A percentile compares a stretch with the other conserved stretches of the same genome.
Conservation (phyloP, 2,797 vertebrate species). For the Florisuga fusca region DNA sequence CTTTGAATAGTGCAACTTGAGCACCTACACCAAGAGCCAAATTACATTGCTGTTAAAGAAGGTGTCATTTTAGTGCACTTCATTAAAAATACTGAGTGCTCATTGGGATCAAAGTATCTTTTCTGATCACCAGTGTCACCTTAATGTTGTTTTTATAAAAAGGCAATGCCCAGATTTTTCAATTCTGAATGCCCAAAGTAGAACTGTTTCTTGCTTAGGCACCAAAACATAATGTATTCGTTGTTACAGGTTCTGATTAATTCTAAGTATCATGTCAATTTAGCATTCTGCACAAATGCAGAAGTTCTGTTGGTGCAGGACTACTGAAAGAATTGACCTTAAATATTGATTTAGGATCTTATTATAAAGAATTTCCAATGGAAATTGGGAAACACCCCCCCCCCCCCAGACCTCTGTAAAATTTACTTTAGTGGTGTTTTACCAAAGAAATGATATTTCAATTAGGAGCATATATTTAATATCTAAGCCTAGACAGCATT, state of each 20-base stretch:
- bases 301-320: background rate
- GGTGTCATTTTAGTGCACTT: background rate
- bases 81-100: background rate
- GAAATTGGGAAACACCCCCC: background rate
- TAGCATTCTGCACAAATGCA: background rate
- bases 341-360: background rate
- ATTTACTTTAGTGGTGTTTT: background rate
- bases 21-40: background rate
- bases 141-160: background rate
- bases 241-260: background rate
- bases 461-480: background rate
- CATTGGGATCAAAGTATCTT: background rate
- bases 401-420: background rate
- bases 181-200: background rate
- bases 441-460: background rate
- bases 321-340: background rate
- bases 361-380: background rate
- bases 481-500: background rate
- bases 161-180: background rate
- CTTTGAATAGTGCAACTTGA: background rate
- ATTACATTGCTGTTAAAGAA: background rate
- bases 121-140: background rate
- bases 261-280: background rate
- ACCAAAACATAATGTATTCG: background rate
- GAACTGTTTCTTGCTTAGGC: background rate